Percentiles rank a stretch among this genome's conserved stretches.
phyloP scores from a whole-genome alignment of 2,888 invertebrate species.

The Brenthis hecate region DNA sequence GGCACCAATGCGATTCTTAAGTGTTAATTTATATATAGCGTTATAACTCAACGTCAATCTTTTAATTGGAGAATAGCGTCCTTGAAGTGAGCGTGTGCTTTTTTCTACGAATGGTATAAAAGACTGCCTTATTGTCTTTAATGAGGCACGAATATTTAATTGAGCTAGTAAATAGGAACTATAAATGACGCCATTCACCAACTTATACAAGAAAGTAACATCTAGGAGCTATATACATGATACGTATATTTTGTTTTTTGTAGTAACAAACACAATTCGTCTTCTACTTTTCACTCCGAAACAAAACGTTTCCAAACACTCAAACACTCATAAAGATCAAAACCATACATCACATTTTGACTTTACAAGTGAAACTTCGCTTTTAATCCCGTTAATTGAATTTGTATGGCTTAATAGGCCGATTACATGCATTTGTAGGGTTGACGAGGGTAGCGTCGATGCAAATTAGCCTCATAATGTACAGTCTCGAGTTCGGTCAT shows the following conservation, averaged over 20 bases:
- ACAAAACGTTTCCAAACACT: not conserved
- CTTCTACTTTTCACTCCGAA: not conserved
- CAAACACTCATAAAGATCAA: not conserved
- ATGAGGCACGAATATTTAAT: too few species aligned
- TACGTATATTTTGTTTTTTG: not conserved
- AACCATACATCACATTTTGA: slow-evolving; percentile 16
- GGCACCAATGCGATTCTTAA: too few species aligned
- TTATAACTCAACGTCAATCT: too few species aligned
- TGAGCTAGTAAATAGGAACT: too few species aligned
- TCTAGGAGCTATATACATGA: too few species aligned
- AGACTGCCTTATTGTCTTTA: too few species aligned
- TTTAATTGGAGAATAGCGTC: too few species aligned
- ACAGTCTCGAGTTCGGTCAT: slow-evolving; percentile 27
- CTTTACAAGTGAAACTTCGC: slow-evolving; percentile 22
- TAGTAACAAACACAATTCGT: not conserved
- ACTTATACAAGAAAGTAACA: too few species aligned
- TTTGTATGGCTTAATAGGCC: slow-evolving; percentile 59
- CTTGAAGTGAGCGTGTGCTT: too few species aligned
- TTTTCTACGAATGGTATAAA: too few species aligned
- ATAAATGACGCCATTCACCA: too few species aligned
- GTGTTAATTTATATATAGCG: too few species aligned
- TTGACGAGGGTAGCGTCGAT: slow-evolving; percentile 42
- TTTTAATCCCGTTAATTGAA: slow-evolving; percentile 52
- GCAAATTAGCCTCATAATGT: slow-evolving; percentile 40
- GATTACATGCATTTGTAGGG: slow-evolving; percentile 57